Conservation (phyloP, 1,140 invertebrate species). For the Panulirus ornatus region DNA sequence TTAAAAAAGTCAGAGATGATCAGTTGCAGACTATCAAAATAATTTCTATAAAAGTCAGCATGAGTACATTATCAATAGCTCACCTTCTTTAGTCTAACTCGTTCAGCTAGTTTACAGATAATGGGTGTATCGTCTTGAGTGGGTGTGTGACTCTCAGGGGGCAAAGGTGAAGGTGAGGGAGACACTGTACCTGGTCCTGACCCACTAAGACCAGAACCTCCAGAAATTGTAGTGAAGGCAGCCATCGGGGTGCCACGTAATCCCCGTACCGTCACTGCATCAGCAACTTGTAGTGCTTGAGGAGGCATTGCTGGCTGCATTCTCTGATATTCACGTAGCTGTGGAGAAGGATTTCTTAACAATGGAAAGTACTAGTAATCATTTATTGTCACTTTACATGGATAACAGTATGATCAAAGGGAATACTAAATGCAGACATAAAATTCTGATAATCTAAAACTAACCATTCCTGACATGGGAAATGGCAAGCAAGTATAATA, state of each 20-base stretch:
- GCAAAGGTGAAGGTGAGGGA: conserved; percentile 58
- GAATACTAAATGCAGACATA: no score
- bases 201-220: conserved; percentile 54
- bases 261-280: conserved; percentile 67
- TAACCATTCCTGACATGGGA: no score
- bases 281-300: conserved; percentile 64
- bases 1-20: no score
- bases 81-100: conserved; percentile 71
- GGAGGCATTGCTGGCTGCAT: conserved; percentile 69
- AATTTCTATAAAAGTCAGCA: background rate
- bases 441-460: no score
- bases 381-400: no score
- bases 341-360: no score
- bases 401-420: no score
- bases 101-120: conserved; percentile 73
- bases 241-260: conserved; percentile 43
- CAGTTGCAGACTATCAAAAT: no score
- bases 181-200: conserved; percentile 59
- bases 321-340: conserved; percentile 64
- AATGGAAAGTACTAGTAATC: no score
- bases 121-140: conserved; percentile 72
- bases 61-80: background rate
- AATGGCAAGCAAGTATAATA: no score
- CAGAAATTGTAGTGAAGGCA: conserved; percentile 41
- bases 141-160: conserved; percentile 50